phyloP scores from a whole-genome alignment of 1,140 invertebrate genomes.

The Pseudomyrmex pallidus region DNA sequence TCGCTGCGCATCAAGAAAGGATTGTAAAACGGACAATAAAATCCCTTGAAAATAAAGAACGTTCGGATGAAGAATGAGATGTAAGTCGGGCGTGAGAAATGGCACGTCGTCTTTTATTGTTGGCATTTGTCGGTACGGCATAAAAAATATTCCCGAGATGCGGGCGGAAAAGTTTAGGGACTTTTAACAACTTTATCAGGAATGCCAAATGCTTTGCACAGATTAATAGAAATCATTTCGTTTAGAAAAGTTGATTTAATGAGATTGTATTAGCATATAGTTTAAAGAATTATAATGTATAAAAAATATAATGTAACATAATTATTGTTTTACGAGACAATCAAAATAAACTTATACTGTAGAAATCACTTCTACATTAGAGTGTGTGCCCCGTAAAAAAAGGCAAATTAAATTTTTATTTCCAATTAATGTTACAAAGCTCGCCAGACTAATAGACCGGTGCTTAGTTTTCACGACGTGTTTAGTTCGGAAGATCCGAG shows the following conservation, averaged over 20 bases:
- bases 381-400: too few relatives aligned
- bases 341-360: too few relatives aligned
- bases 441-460: too few relatives aligned
- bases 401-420: too few relatives aligned
- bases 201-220: neutral
- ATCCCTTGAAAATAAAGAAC: constrained; percentile 18
- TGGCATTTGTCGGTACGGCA: constrained; percentile 18
- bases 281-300: neutral
- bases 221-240: too few relatives aligned
- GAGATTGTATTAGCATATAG: too few relatives aligned
- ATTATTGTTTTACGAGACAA: neutral
- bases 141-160: constrained; percentile 21
- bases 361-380: too few relatives aligned
- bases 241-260: too few relatives aligned
- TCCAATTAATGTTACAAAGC: too few relatives aligned
- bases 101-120: constrained; percentile 54
- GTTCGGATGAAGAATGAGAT: constrained; percentile 26
- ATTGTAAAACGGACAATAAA: constrained; percentile 52
- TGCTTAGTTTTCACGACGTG: too few relatives aligned
- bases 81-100: constrained; percentile 28
- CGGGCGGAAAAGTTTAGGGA: constrained; percentile 3
- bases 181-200: neutral
- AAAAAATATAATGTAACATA: neutral
- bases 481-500: too few relatives aligned
- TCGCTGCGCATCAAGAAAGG: constrained; percentile 50